Evolutionary conservation across 2,888 invertebrate genomes (phyloP), one percentile per base, ranked within the genome.

Genomic region (Drosophila austrosaltans): DNA sequence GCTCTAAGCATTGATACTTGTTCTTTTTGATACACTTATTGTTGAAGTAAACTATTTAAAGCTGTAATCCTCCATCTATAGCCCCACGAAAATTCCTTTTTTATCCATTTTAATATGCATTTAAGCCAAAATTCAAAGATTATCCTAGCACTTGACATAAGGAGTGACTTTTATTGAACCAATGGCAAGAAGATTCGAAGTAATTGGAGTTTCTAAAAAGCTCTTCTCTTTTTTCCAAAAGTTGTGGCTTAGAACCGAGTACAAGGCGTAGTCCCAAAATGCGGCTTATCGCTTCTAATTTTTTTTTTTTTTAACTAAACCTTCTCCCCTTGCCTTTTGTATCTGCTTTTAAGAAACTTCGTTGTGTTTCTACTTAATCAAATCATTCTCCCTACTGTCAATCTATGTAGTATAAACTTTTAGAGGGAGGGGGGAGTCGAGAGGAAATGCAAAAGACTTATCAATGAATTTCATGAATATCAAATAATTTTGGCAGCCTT

Each of bases 391-490:
- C 62, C 58, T 72, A 58, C 72, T 72, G 72, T 72, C 66, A 72
- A 72, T 72, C 72, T 72, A 72, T 72, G 66, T 72, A 53, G 66
- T 72, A 53, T 30, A 72, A 72, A 72, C 53, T 72, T 72, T 72
- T 60, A 30, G 44, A 30, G n/a, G 30, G 10, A 48, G 48, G 4
- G 48, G 48, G 22, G n/a, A 7, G 10, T 56, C 36, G 39, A 22
- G 22, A 22, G 16, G 57, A 36, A 57, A 57, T 57, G 20, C 36
- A 39, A 68, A 85, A 60, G 86, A 81, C 88, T 87, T 83, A 83
- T 83, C 83, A 88, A 83, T 83, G 83, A 83, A 83, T 87, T 87
- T 82, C 83, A 83, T 83, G 83, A 83, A 83, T 83, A 83, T 78
- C 82, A 83, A 83, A 87, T 79, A 70, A 69, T 73, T 64, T 70